Evolutionary conservation across 2,797 vertebrate genomes (phyloP).

Genomic region (Galago senegalensis): DNA sequence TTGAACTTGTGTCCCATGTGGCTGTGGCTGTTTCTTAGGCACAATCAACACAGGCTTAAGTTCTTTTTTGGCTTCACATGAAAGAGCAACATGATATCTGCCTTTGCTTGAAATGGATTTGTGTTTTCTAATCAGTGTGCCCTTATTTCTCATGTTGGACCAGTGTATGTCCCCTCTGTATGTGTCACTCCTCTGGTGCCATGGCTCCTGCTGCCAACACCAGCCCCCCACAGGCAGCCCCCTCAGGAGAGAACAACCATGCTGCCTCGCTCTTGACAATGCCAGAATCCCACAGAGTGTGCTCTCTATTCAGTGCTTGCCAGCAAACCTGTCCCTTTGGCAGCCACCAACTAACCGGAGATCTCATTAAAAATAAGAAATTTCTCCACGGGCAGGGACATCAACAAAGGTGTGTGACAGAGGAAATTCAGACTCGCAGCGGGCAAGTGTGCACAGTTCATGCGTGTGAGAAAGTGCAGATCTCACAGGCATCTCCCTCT

Average conservation of each 20-base stretch:
- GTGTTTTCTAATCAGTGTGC: conserved; percentile 55
- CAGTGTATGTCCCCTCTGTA: conserved; percentile 22
- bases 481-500: not conserved
- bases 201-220: not conserved
- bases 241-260: not conserved
- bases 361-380: not conserved
- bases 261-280: conserved; percentile 1
- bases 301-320: conserved; percentile 40
- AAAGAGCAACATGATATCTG: conserved; percentile 66
- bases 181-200: conserved; percentile 1
- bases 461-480: not conserved
- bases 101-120: not conserved
- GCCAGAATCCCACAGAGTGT: not conserved
- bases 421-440: not conserved
- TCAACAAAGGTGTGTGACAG: not conserved
- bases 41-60: conserved; percentile 55
- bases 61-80: conserved; percentile 58
- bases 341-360: not conserved
- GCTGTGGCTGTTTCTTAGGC: conserved; percentile 54
- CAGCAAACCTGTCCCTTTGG: conserved; percentile 34
- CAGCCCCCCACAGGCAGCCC: not conserved
- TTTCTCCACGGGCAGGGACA: not conserved
- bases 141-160: conserved; percentile 55
- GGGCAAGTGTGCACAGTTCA: not conserved
- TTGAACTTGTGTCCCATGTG: not conserved